phyloP scores from a whole-genome alignment of 2,797 vertebrate genomes.

The Neosalanx taihuensis region DNA sequence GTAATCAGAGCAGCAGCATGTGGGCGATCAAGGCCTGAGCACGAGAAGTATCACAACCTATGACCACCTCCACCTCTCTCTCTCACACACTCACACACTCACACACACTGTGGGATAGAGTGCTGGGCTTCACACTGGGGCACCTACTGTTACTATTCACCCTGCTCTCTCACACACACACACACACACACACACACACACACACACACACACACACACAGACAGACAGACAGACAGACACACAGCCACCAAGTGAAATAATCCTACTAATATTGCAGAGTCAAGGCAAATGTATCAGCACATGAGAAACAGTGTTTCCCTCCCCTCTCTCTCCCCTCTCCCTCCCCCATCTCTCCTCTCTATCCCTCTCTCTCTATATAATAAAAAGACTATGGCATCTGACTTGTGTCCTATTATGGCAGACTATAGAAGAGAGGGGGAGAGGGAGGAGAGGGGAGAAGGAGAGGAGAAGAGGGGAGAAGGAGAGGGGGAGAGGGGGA shows the following conservation, averaged over 20 bases:
- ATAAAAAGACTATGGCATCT: too few species aligned
- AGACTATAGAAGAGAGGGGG: neutral
- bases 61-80: neutral
- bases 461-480: neutral
- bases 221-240: neutral
- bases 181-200: slow-evolving; percentile 22
- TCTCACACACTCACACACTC: neutral
- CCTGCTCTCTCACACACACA: slow-evolving; percentile 9
- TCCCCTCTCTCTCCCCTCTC: too few species aligned
- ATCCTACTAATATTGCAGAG: too few species aligned
- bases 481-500: neutral
- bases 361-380: too few species aligned
- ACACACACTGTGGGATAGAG: neutral
- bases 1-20: neutral
- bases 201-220: slow-evolving; percentile 25
- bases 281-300: too few species aligned
- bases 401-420: neutral
- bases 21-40: slow-evolving; percentile 4
- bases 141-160: neutral
- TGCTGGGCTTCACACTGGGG: neutral
- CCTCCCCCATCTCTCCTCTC: too few species aligned
- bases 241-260: neutral
- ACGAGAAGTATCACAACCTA: neutral
- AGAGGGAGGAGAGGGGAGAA: neutral
- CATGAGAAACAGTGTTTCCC: too few species aligned